Percentiles rank a stretch among this genome's conserved stretches.
Evolutionary conservation across 2,888 invertebrate genomes (phyloP).

Genomic region (Andrena chrysosceles): DNA sequence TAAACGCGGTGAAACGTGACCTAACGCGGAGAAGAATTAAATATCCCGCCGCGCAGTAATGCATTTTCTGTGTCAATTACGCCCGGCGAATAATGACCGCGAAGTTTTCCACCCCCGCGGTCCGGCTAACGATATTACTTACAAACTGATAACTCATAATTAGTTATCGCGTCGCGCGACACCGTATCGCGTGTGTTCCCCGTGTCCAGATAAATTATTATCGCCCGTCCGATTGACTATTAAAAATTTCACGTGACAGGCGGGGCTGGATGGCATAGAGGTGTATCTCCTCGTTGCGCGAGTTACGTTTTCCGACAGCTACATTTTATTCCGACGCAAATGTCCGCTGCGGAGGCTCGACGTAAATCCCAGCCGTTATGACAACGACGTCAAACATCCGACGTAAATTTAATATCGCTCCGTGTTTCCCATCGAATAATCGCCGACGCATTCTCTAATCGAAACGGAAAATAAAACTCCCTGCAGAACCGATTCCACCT

Average conservation of each 20-base stretch:
- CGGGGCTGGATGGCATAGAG: neutral
- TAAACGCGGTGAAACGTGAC: neutral
- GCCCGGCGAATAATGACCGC: conserved; percentile 1
- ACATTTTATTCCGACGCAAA: conserved; percentile 38
- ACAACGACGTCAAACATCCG: conserved; percentile 37
- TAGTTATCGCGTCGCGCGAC: conserved; percentile 12
- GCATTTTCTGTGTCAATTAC: conserved; percentile 38
- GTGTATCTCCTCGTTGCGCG: conserved; percentile 15
- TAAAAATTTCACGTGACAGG: conserved; percentile 29
- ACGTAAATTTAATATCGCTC: conserved; percentile 37
- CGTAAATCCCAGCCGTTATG: conserved; percentile 30
- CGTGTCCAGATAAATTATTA: conserved; percentile 27
- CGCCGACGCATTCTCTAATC: neutral
- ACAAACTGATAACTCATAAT: conserved; percentile 30
- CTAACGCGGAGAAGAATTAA: conserved; percentile 16
- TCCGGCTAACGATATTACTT: conserved; percentile 30
- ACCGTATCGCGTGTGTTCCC: conserved; percentile 4
- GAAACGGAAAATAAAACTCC: conserved; percentile 6
- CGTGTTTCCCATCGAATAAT: conserved; percentile 5
- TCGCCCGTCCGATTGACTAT: conserved; percentile 8
- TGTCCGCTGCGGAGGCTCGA: neutral
- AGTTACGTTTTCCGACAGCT: conserved; percentile 13
- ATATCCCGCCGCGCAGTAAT: conserved; percentile 23
- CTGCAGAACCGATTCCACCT: neutral
- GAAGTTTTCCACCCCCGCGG: conserved; percentile 17